Evolutionary conservation across 2,888 invertebrate species (phyloP).

Genomic region (Papilio demoleus): DNA sequence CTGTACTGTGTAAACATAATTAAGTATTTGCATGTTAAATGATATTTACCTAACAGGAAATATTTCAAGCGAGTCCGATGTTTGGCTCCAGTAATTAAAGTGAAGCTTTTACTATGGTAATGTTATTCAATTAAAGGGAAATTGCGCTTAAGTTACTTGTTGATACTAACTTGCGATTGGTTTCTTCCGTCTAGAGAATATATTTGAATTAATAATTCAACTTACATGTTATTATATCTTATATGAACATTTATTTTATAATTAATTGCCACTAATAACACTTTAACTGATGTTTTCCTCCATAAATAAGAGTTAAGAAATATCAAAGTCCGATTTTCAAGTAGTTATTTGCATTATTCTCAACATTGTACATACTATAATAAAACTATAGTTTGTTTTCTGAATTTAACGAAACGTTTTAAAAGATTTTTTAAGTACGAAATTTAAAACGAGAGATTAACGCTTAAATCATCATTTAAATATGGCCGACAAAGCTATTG

Average conservation of each 20-base stretch:
- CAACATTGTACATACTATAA: no score
- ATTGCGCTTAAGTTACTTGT: slow-evolving; percentile 64
- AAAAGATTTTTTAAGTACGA: no score
- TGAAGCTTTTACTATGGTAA: slow-evolving; percentile 72
- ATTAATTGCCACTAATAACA: not conserved
- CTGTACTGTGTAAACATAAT: slow-evolving; percentile 46
- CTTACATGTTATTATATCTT: not conserved
- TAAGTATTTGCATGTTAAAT: slow-evolving; percentile 59
- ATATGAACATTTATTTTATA: slow-evolving; percentile 17
- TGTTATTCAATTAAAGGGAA: slow-evolving; percentile 76
- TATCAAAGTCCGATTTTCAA: no score
- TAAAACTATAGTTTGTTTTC: no score
- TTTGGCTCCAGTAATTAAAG: slow-evolving; percentile 70
- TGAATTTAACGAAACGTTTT: no score
- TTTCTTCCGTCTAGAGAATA: slow-evolving; percentile 60
- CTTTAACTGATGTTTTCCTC: not conserved
- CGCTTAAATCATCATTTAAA: no score
- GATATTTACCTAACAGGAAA: slow-evolving; percentile 55
- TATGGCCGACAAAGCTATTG: not conserved
- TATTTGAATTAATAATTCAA: slow-evolving; percentile 55
- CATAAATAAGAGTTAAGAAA: not conserved
- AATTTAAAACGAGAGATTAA: no score
- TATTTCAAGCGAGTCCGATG: slow-evolving; percentile 56
- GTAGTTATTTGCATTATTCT: no score
- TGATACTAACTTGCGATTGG: slow-evolving; percentile 64